Evolutionary conservation across 2,797 vertebrate genomes (phyloP).

Genomic region (Pseudochirops cupreus): DNA sequence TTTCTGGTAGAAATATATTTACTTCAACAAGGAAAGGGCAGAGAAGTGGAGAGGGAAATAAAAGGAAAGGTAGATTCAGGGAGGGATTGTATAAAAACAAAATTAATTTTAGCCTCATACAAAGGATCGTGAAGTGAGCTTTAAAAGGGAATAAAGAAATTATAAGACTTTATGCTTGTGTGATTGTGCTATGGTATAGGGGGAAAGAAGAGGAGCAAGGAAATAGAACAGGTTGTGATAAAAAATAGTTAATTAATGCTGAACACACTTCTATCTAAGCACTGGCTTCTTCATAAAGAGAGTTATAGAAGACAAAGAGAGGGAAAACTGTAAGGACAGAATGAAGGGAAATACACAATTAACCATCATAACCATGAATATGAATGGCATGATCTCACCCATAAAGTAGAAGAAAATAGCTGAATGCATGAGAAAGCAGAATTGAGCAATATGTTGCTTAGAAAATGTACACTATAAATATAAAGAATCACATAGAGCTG

Average conservation of each 20-base stretch:
- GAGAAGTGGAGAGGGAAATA: too few relatives aligned
- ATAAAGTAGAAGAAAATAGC: background rate
- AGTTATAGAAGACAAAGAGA: background rate
- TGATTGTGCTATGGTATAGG: too few relatives aligned
- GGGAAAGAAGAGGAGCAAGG: too few relatives aligned
- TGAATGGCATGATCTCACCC: background rate
- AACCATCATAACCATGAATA: background rate
- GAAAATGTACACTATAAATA: background rate
- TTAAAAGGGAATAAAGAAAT: too few relatives aligned
- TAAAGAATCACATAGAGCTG: background rate
- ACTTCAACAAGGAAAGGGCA: too few relatives aligned
- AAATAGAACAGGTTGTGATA: too few relatives aligned
- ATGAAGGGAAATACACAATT: background rate
- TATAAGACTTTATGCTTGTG: too few relatives aligned
- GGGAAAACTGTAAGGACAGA: background rate
- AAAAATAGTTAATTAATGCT: background rate
- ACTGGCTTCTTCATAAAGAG: background rate
- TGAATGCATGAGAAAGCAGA: background rate
- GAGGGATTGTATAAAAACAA: too few relatives aligned
- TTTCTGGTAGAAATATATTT: too few relatives aligned
- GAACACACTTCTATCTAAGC: background rate
- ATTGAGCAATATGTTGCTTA: background rate
- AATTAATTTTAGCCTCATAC: too few relatives aligned
- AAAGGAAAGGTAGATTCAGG: too few relatives aligned
- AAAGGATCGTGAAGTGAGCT: too few relatives aligned